Evolutionary conservation across 2,797 vertebrate genomes (phyloP).

Genomic region (Chloroceryle inda): DNA sequence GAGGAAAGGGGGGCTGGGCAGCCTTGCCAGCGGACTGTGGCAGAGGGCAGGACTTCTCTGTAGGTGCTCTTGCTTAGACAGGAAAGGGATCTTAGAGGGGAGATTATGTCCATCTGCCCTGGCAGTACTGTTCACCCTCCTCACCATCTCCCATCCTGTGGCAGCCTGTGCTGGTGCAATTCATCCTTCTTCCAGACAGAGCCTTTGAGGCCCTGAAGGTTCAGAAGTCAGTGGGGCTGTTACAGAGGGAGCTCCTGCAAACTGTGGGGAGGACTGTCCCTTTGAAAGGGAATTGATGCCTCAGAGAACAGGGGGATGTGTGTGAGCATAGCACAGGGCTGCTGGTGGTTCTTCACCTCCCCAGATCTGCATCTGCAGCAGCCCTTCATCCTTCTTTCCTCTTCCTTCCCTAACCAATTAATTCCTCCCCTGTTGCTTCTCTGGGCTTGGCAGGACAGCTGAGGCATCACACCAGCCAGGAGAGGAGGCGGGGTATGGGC

Average conservation of each 20-base stretch:
- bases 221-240: not conserved
- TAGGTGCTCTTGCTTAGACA: not conserved
- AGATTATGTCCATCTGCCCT: fast-evolving
- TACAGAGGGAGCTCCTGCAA: not conserved
- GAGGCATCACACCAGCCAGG: not conserved
- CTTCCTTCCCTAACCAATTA: not conserved
- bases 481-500: not conserved
- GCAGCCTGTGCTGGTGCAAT: not conserved
- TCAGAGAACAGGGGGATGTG: not conserved
- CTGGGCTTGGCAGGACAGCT: not conserved
- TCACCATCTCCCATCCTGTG: not conserved
- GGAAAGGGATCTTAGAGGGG: not conserved
- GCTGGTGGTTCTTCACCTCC: not conserved
- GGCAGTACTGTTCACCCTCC: fast-evolving
- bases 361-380: not conserved
- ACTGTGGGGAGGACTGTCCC: not conserved
- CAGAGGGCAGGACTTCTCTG: not conserved
- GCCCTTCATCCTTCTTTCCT: not conserved
- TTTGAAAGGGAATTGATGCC: not conserved
- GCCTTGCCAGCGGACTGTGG: not conserved
- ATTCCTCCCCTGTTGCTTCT: not conserved
- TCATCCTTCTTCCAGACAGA: not conserved
- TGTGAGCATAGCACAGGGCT: not conserved
- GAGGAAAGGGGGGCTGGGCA: fast-evolving
- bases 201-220: not conserved